Conservation (phyloP, 2,888 invertebrate species). For the Cephus spinipes region DNA sequence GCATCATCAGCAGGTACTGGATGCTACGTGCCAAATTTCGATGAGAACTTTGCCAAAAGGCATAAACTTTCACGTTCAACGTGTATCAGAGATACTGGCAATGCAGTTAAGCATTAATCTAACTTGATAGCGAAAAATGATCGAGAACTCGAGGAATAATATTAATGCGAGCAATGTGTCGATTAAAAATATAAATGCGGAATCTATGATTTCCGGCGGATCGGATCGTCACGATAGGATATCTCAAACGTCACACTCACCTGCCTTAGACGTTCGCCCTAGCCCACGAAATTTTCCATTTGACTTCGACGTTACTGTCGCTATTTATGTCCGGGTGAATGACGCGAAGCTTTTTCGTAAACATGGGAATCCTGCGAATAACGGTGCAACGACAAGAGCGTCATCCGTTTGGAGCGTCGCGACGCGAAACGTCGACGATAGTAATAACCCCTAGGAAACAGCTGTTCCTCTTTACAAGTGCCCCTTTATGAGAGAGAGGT, state of each 20-base stretch:
- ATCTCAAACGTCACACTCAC: neutral
- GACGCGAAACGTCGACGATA: neutral
- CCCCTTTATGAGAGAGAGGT: neutral
- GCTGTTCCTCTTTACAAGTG: neutral
- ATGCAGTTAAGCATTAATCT: neutral
- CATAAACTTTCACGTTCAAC: neutral
- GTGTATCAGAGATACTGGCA: neutral
- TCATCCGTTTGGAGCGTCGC: neutral
- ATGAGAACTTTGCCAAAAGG: neutral
- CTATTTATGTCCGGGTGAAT: neutral
- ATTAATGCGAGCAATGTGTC: neutral
- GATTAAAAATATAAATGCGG: neutral
- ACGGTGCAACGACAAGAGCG: constrained; percentile 2
- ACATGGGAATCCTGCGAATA: neutral
- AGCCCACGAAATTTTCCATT: neutral
- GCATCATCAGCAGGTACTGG: neutral
- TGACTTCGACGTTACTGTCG: neutral
- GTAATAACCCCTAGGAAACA: neutral
- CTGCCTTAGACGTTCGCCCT: neutral
- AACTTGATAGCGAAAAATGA: neutral
- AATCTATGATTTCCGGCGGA: neutral
- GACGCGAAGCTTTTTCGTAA: constrained; percentile 1
- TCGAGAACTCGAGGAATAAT: neutral
- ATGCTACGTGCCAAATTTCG: neutral
- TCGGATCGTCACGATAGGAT: neutral